phyloP scores from a whole-genome alignment of 2,113 vertebrate genomes.

The Rhea pennata region DNA sequence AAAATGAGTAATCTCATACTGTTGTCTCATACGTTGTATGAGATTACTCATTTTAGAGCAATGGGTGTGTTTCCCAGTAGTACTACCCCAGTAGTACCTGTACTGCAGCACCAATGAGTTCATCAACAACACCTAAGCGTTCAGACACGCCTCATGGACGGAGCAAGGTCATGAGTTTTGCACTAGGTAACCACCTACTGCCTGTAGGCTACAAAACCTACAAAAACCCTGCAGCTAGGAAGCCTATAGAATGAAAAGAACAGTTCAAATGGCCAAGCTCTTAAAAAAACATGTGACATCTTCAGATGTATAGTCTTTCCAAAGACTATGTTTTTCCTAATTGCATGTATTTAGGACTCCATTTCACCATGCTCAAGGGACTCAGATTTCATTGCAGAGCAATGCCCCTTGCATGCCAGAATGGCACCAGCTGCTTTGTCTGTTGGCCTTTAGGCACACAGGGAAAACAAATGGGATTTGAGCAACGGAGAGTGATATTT shows the following conservation, averaged over 20 bases:
- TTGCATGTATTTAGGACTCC: fast-evolving
- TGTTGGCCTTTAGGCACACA: background rate
- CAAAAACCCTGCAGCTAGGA: background rate
- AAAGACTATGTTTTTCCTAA: background rate
- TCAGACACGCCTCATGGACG: background rate
- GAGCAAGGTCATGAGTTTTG: fast-evolving
- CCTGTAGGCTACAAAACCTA: background rate
- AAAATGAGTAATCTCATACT: background rate
- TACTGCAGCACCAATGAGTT: background rate
- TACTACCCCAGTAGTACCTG: fast-evolving
- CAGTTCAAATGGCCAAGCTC: background rate
- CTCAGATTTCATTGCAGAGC: background rate
- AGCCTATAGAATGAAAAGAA: background rate
- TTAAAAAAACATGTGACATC: background rate
- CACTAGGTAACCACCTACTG: background rate
- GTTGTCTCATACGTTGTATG: too few relatives aligned
- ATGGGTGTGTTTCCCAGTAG: too few relatives aligned
- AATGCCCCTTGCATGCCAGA: background rate
- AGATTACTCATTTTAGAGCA: too few relatives aligned
- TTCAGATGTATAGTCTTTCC: background rate
- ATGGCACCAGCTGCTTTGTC: background rate
- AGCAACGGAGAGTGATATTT: background rate
- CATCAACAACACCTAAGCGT: background rate
- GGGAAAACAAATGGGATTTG: background rate
- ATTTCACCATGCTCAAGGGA: background rate